Percentiles rank a stretch among this genome's conserved stretches.
These are phyloP conservation scores for Macaria notata DNA, from an alignment of 2,888 invertebrate genomes.

Conservation along the genomic window DNA sequence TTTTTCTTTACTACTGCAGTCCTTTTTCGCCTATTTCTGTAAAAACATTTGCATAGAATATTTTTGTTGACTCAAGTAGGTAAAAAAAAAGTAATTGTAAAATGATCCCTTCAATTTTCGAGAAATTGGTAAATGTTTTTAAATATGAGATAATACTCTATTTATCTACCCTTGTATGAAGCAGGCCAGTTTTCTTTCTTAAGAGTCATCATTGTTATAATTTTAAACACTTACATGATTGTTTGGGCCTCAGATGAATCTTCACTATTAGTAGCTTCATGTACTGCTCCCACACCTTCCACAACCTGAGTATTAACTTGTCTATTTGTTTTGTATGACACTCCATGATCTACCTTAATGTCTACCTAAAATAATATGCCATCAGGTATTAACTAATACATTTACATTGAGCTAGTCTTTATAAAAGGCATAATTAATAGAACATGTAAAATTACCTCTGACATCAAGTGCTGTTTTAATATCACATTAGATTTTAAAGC, in stretches of 20 bases:
- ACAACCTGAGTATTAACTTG: slow-evolving; percentile 1
- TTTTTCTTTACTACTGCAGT: slow-evolving; percentile 48
- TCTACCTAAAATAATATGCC: slow-evolving; percentile 9
- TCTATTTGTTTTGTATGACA: slow-evolving; percentile 1
- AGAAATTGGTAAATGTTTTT: too few relatives aligned
- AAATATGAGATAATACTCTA: too few relatives aligned
- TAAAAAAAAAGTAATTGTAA: too few relatives aligned
- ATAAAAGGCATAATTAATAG: too few relatives aligned
- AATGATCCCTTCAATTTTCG: too few relatives aligned
- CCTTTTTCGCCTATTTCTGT: slow-evolving; percentile 48
- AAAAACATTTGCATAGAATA: slow-evolving; percentile 13
- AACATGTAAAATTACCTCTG: slow-evolving; percentile 38
- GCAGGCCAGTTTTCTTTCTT: too few relatives aligned
- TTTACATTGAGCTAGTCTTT: too few relatives aligned
- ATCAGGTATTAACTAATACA: background rate
- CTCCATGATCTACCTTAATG: slow-evolving; percentile 26
- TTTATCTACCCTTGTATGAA: too few relatives aligned
- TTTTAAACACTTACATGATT: slow-evolving; percentile 3
- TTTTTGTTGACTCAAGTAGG: too few relatives aligned
- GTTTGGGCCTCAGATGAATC: slow-evolving; percentile 17
- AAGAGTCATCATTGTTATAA: background rate
- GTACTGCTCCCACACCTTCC: slow-evolving; percentile 28
- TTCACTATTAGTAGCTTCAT: slow-evolving; percentile 25
- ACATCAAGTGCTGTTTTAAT: slow-evolving; percentile 58
- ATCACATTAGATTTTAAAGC: slow-evolving; percentile 67